phyloP scores from a whole-genome alignment of 2,113 vertebrate genomes.

The Colinus virginianus region DNA sequence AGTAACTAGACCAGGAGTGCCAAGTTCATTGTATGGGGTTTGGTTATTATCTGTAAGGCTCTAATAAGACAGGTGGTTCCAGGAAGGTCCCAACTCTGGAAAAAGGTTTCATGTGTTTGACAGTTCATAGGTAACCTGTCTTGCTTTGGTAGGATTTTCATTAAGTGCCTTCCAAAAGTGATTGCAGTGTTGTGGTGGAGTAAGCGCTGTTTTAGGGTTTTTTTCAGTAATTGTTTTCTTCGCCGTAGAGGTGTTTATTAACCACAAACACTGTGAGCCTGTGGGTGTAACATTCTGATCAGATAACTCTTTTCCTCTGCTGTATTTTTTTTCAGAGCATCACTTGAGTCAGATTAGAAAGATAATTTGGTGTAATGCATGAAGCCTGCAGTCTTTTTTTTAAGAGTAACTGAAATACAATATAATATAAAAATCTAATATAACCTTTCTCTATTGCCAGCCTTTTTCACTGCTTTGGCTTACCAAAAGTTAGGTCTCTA shows the following conservation, averaged over 20 bases:
- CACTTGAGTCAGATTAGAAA: slow-evolving; percentile 25
- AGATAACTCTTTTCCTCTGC: slow-evolving; percentile 76
- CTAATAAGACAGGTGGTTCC: not conserved
- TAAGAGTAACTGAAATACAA: not conserved
- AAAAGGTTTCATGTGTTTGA: not conserved
- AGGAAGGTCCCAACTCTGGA: not conserved
- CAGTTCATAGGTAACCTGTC: not conserved
- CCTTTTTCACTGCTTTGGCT: not conserved
- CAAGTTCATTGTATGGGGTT: not conserved
- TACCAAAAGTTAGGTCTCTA: not conserved
- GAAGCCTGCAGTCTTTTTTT: not conserved
- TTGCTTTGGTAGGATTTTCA: not conserved
- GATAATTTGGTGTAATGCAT: not conserved
- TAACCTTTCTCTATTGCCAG: not conserved
- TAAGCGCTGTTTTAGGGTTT: not conserved
- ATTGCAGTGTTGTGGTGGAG: not conserved
- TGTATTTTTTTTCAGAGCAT: slow-evolving; percentile 21
- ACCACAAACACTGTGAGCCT: slow-evolving; percentile 53
- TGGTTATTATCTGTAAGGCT: not conserved
- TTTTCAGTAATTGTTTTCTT: not conserved
- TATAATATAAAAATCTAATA: not conserved
- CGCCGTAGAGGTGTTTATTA: slow-evolving; percentile 42
- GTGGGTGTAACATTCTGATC: slow-evolving; percentile 62
- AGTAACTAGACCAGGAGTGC: not conserved
- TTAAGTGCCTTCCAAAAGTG: not conserved